A percentile compares a stretch with the other conserved stretches of the same genome.
Evolutionary conservation across 2,113 vertebrate species (phyloP).

Genomic region (Cynoglossus semilaevis): DNA sequence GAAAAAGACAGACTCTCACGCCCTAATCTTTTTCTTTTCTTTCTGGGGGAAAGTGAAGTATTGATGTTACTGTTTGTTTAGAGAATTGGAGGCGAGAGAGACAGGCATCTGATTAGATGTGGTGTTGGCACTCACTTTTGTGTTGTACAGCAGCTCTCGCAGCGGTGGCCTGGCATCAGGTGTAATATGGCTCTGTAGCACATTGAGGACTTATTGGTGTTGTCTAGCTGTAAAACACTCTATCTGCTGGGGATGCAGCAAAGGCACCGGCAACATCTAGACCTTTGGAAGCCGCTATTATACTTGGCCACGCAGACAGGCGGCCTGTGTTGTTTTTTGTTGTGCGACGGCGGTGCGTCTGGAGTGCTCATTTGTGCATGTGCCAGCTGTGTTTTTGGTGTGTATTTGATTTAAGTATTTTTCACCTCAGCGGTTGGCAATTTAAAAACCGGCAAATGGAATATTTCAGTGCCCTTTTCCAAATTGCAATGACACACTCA

Average conservation of each 20-base stretch:
- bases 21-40: conserved; percentile 3
- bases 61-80: conserved; percentile 58
- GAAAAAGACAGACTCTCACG: conserved; percentile 24
- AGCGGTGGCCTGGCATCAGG: conserved; percentile 59
- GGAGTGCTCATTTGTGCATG: conserved; percentile 29
- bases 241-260: conserved; percentile 42
- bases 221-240: conserved; percentile 46
- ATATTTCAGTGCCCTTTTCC: conserved; percentile 61
- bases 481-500: conserved; percentile 68
- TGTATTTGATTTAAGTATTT: conserved; percentile 67
- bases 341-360: conserved; percentile 30
- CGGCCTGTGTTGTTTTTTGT: conserved; percentile 31
- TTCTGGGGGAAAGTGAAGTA: conserved; percentile 22
- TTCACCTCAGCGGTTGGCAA: conserved; percentile 67
- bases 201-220: conserved; percentile 54
- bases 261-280: conserved; percentile 25
- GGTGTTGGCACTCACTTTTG: conserved; percentile 44
- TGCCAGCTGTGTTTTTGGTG: conserved; percentile 46
- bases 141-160: conserved; percentile 58
- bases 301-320: conserved; percentile 32
- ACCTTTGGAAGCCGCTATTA: conserved; percentile 46
- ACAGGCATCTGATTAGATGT: conserved; percentile 56
- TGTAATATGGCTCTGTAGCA: conserved; percentile 53
- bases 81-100: conserved; percentile 48
- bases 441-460: conserved; percentile 67